These are phyloP conservation scores for Sinocyclocheilus rhinocerous DNA, from an alignment of 2,113 vertebrate genomes.

Conservation along the genomic window DNA sequence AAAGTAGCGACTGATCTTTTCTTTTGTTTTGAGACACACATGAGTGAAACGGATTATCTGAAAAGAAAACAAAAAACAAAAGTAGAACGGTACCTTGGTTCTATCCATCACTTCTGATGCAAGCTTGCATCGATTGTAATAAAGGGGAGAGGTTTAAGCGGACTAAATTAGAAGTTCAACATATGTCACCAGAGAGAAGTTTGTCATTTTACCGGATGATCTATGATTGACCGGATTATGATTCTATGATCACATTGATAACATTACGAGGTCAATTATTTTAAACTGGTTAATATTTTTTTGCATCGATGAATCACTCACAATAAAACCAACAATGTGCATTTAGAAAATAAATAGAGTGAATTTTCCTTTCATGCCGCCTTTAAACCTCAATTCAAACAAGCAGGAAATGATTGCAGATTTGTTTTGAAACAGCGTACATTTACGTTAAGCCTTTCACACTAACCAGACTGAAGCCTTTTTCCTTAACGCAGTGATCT, in stretches of 20 bases:
- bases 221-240: neutral
- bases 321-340: neutral
- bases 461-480: constrained; percentile 1
- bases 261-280: neutral
- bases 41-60: neutral
- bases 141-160: neutral
- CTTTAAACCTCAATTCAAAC: neutral
- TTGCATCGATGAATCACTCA: neutral
- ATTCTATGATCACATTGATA: neutral
- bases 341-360: neutral
- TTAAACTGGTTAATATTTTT: too few relatives aligned
- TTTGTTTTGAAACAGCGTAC: neutral
- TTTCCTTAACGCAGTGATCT: neutral
- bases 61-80: neutral
- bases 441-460: constrained; percentile 8
- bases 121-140: neutral
- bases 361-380: neutral
- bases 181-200: neutral
- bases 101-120: neutral
- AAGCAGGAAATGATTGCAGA: neutral
- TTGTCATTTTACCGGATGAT: neutral
- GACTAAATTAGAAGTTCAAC: neutral
- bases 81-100: neutral
- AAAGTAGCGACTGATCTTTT: neutral
- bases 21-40: neutral